Conservation (phyloP, 2,888 invertebrate species). For the Aricia artaxerxes region DNA sequence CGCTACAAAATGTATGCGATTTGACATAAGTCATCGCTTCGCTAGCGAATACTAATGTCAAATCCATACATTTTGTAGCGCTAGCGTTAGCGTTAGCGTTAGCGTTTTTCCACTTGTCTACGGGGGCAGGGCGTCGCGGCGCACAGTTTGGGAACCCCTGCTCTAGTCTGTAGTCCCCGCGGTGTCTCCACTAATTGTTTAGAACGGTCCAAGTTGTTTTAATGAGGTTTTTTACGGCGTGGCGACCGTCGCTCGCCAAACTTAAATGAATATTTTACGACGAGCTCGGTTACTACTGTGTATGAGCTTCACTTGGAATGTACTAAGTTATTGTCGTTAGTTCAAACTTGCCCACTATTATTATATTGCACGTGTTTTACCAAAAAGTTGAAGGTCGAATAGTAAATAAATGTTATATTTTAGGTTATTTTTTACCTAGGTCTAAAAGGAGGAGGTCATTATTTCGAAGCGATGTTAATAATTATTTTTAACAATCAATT, state of each 20-base stretch:
- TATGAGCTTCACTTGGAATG: neutral
- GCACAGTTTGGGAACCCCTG: no score
- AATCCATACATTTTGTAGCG: no score
- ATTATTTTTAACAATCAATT: no score
- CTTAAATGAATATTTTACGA: constrained; percentile 15
- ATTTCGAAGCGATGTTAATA: no score
- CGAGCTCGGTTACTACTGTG: neutral
- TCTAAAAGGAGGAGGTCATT: neutral
- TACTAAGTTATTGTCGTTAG: constrained; percentile 1
- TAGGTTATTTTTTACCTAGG: neutral
- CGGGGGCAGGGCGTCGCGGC: no score
- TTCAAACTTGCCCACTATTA: neutral
- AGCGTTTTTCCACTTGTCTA: no score
- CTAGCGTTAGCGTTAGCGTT: no score
- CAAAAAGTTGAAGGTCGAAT: neutral
- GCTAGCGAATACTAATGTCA: no score
- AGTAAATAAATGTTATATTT: neutral
- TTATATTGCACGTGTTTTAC: neutral
- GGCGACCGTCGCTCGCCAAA: constrained; percentile 17
- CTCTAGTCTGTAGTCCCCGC: neutral
- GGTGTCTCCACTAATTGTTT: constrained; percentile 26
- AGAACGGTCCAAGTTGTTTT: constrained; percentile 31
- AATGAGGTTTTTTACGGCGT: constrained; percentile 26
- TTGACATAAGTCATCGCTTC: no score
- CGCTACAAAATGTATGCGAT: no score